Percentiles rank a stretch among this genome's conserved stretches.
Evolutionary conservation across 2,113 vertebrate genomes (phyloP).

Genomic region (Nibea albiflora): DNA sequence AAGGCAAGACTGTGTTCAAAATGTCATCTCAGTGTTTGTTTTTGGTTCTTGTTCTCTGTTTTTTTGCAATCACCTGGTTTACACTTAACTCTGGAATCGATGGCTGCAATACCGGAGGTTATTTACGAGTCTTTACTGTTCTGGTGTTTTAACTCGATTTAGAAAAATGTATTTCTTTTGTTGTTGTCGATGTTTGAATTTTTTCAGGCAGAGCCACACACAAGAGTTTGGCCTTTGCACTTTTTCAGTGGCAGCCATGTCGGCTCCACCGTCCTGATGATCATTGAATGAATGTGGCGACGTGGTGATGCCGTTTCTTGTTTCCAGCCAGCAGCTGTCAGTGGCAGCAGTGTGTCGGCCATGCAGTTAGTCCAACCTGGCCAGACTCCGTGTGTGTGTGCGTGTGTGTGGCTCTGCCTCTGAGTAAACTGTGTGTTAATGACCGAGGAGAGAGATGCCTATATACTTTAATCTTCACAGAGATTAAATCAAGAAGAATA

Average conservation of each 20-base stretch:
- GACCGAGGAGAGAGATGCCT: conserved; percentile 51
- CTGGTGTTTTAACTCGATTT: conserved; percentile 49
- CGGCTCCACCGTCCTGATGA: conserved; percentile 52
- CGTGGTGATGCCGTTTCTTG: conserved; percentile 30
- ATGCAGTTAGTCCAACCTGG: conserved; percentile 47
- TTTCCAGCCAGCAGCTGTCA: conserved; percentile 34
- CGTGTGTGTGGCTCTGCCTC: conserved; percentile 52
- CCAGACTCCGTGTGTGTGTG: conserved; percentile 26
- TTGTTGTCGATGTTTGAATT: conserved; percentile 1
- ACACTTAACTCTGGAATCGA: conserved; percentile 70
- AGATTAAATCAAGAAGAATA: conserved; percentile 73
- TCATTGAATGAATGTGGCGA: conserved; percentile 60
- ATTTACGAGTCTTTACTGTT: conserved; percentile 46
- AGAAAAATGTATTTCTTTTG: conserved; percentile 32
- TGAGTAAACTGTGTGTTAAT: conserved; percentile 47
- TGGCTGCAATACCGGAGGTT: conserved; percentile 54
- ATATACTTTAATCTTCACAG: conserved; percentile 68
- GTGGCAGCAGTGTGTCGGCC: not conserved
- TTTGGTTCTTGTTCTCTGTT: conserved; percentile 58
- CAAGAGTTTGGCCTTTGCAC: conserved; percentile 60
- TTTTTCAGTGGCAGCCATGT: conserved; percentile 62
- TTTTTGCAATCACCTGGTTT: conserved; percentile 76
- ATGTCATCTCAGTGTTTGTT: conserved; percentile 68
- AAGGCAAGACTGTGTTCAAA: conserved; percentile 45
- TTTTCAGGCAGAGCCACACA: conserved; percentile 42